phyloP scores from a whole-genome alignment of 2,113 vertebrate species.

The Nothoprocta perdicaria region DNA sequence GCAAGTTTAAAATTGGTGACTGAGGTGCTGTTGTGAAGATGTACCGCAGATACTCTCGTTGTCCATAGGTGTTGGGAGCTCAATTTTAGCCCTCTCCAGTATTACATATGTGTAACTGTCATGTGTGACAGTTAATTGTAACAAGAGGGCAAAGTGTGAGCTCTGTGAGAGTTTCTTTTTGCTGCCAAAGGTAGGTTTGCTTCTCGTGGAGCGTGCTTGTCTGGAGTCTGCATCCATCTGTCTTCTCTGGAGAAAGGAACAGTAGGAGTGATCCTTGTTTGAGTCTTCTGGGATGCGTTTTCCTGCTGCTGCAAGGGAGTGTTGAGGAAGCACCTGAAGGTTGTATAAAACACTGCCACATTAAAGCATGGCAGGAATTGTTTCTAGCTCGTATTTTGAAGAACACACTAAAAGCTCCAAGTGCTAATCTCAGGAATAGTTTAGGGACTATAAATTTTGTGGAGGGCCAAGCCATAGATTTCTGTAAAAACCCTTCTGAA shows the following conservation, averaged over 20 bases:
- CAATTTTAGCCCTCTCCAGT: not conserved
- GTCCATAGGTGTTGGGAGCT: not conserved
- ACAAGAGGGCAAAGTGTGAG: not conserved
- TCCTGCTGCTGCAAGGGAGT: not conserved
- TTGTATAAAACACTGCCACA: fast-evolving
- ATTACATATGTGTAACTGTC: not conserved
- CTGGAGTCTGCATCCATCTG: fast-evolving
- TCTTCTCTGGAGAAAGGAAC: not conserved
- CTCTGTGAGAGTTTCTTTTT: not conserved
- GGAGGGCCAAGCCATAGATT: not conserved
- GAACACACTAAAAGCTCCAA: not conserved
- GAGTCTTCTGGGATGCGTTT: not conserved
- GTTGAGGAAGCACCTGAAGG: not conserved
- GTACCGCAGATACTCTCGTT: not conserved
- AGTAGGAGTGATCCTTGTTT: not conserved
- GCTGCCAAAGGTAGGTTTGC: not conserved
- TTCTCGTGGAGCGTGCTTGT: fast-evolving
- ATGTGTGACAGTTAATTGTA: not conserved
- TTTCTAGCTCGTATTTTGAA: not conserved
- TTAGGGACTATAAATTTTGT: not conserved
- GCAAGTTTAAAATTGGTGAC: not conserved
- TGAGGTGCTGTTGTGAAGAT: not conserved
- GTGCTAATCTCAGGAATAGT: not conserved
- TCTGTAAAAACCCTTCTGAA: not conserved
- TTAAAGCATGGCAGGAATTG: not conserved